phyloP scores from a whole-genome alignment of 2,113 vertebrate species.

The Tachysurus vachellii region DNA sequence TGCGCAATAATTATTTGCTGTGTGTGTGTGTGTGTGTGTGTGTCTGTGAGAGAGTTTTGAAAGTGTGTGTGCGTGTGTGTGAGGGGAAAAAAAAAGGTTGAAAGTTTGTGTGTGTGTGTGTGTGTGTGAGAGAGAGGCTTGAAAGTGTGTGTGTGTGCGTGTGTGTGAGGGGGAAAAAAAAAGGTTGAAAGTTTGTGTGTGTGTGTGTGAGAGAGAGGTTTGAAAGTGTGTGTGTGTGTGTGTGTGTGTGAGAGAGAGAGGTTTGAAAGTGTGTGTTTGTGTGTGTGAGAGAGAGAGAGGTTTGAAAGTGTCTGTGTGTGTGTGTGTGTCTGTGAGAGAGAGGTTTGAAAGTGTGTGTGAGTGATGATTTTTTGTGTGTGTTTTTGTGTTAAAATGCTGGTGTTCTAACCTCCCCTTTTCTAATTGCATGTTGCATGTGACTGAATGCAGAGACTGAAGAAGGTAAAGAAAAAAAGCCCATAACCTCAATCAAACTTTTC shows the following conservation, averaged over 20 bases:
- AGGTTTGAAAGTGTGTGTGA: neutral
- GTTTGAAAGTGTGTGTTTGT: too few species aligned
- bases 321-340: conserved; percentile 5
- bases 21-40: neutral
- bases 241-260: conserved; percentile 18
- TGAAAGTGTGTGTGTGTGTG: neutral
- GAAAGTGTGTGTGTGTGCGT: neutral
- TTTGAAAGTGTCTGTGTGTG: neutral
- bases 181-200: too few species aligned
- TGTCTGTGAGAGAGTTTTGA: conserved; percentile 7
- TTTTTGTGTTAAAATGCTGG: conserved; percentile 18
- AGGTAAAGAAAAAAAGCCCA: conserved; percentile 80
- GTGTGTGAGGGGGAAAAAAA: too few species aligned
- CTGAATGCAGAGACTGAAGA: conserved; percentile 88
- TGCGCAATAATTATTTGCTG: neutral
- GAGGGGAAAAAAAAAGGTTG: too few species aligned
- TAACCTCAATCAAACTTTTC: conserved; percentile 39
- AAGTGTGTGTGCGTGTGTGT: neutral
- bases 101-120: conserved; percentile 6
- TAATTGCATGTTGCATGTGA: conserved; percentile 98
- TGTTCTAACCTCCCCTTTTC: conserved; percentile 63
- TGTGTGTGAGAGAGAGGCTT: conserved; percentile 1
- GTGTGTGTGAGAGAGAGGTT: conserved; percentile 7
- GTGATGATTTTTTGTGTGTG: neutral
- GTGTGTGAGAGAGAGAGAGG: too few species aligned